Percentiles rank a stretch among this genome's conserved stretches.
phyloP scores from a whole-genome alignment of 2,797 vertebrate genomes.

The Enteromius paludinosus region DNA sequence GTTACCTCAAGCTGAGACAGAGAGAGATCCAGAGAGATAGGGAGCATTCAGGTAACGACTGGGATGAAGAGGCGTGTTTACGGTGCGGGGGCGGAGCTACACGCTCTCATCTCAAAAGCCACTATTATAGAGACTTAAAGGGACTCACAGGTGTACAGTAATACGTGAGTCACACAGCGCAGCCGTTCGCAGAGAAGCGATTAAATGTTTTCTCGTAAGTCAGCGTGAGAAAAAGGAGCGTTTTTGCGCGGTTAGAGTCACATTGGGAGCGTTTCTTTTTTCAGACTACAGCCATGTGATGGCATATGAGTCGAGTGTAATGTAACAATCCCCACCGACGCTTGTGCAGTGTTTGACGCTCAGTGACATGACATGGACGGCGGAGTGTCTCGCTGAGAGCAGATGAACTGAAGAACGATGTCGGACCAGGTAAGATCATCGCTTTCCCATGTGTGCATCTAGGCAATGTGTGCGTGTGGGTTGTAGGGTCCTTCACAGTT shows the following conservation, averaged over 20 bases:
- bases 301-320: slow-evolving; percentile 43
- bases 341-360: slow-evolving; percentile 37
- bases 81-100: slow-evolving; percentile 19
- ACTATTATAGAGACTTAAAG: slow-evolving; percentile 26
- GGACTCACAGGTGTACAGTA: slow-evolving; percentile 67
- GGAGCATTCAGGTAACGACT: slow-evolving; percentile 35
- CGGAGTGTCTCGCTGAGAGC: slow-evolving; percentile 60
- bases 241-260: slow-evolving; percentile 59
- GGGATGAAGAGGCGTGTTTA: slow-evolving; percentile 45
- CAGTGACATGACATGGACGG: slow-evolving; percentile 67
- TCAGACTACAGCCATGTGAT: slow-evolving; percentile 42
- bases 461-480: not conserved
- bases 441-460: not conserved
- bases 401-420: slow-evolving; percentile 70
- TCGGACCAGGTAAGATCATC: slow-evolving; percentile 78
- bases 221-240: slow-evolving; percentile 36
- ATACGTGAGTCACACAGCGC: not conserved
- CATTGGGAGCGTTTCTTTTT: slow-evolving; percentile 63
- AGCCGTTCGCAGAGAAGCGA: slow-evolving; percentile 16
- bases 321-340: slow-evolving; percentile 42
- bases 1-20: slow-evolving; percentile 50
- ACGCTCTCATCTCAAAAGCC: slow-evolving; percentile 17
- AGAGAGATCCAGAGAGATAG: slow-evolving; percentile 9
- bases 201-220: slow-evolving; percentile 18
- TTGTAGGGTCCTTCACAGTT: slow-evolving; percentile 1